Percentiles rank a stretch among this genome's conserved stretches.
Conservation (phyloP, 1,140 invertebrate species). For the Scaptodrosophila lebanonensis region DNA sequence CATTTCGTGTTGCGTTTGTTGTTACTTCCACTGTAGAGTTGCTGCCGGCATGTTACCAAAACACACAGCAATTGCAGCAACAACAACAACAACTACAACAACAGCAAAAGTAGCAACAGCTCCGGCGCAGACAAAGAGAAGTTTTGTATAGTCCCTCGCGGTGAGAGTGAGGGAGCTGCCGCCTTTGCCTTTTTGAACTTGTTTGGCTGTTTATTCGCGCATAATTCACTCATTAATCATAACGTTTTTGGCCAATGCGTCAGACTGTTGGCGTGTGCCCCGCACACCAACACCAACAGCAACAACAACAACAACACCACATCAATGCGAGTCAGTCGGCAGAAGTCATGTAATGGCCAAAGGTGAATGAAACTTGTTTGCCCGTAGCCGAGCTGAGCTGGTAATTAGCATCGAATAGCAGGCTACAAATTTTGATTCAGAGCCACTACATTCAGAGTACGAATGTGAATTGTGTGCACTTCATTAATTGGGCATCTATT, state of each 20-base stretch:
- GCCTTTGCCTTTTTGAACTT: constrained; percentile 52
- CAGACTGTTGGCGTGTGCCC: constrained; percentile 60
- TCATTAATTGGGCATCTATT: too few relatives aligned
- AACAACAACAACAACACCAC: too few relatives aligned
- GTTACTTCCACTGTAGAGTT: constrained; percentile 39
- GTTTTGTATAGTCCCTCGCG: constrained; percentile 13
- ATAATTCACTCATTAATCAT: constrained; percentile 75
- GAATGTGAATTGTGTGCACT: too few relatives aligned
- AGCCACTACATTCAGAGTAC: too few relatives aligned
- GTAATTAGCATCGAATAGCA: too few relatives aligned
- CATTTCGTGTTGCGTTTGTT: too few relatives aligned
- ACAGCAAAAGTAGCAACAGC: constrained; percentile 27
- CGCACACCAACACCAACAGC: too few relatives aligned
- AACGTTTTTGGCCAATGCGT: constrained; percentile 65
- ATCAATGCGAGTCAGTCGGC: neutral
- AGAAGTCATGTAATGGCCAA: constrained; percentile 3
- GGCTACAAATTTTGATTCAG: too few relatives aligned
- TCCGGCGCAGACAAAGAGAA: constrained; percentile 70
- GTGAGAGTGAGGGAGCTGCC: neutral
- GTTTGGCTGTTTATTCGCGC: constrained; percentile 72
- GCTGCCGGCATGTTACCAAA: constrained; percentile 68
- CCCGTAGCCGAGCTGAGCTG: constrained; percentile 2
- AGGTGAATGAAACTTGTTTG: constrained; percentile 58
- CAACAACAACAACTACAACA: neutral
- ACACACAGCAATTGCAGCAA: constrained; percentile 4